A percentile compares a stretch with the other conserved stretches of the same genome.
These are phyloP conservation scores for Sipha maydis DNA, from an alignment of 2,888 invertebrate species.

Conservation along the genomic window DNA sequence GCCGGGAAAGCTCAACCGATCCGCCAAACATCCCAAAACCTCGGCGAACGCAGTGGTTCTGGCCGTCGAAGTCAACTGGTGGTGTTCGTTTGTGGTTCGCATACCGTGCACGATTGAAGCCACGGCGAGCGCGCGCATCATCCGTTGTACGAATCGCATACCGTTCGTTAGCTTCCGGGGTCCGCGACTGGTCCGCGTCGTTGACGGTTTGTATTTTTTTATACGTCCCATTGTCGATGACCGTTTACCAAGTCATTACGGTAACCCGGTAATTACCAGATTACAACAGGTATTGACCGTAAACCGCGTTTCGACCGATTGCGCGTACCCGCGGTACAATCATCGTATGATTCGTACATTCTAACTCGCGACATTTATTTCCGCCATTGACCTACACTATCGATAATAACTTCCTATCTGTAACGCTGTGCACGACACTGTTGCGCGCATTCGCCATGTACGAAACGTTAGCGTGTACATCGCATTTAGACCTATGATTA, in stretches of 20 bases:
- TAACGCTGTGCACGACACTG: neutral
- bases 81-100: neutral
- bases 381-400: neutral
- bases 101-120: neutral
- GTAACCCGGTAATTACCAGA: neutral
- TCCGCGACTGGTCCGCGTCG: neutral
- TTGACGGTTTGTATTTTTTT: neutral
- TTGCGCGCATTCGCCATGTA: no score
- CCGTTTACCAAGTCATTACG: neutral
- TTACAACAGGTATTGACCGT: slow-evolving; percentile 41
- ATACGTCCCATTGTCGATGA: neutral
- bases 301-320: slow-evolving; percentile 1
- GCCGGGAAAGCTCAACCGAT: neutral
- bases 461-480: no score
- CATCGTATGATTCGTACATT: no score
- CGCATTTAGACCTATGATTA: no score
- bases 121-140: neutral
- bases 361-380: no score
- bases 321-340: no score
- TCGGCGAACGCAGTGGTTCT: neutral
- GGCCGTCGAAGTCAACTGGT: no score
- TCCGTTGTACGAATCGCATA: neutral
- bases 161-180: neutral
- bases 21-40: neutral
- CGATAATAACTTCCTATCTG: neutral